These are phyloP conservation scores for Cisticola juncidis DNA, from an alignment of 2,113 vertebrate genomes.

Conservation along the genomic window DNA sequence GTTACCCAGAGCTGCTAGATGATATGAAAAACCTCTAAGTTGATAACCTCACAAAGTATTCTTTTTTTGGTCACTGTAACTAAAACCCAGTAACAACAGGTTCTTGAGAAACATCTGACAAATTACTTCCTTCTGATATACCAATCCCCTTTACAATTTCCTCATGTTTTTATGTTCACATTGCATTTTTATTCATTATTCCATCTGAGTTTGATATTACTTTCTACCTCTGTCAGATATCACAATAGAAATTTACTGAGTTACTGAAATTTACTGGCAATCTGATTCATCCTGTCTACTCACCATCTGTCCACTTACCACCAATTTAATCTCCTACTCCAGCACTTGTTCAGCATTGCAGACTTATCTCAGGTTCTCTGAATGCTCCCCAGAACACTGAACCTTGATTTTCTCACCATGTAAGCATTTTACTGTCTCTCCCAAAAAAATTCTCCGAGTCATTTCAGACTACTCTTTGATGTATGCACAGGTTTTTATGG, in stretches of 20 bases:
- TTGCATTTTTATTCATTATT: not conserved
- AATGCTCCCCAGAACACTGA: not conserved
- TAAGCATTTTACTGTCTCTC: not conserved
- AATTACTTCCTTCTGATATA: not conserved
- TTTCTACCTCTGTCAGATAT: not conserved
- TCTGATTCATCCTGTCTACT: not conserved
- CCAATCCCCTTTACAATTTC: not conserved
- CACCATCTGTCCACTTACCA: not conserved
- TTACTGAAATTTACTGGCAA: not conserved
- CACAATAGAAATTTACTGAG: not conserved
- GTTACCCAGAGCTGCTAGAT: not conserved
- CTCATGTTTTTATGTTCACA: not conserved
- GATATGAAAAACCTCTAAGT: not conserved
- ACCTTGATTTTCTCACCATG: not conserved
- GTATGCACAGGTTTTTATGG: not conserved
- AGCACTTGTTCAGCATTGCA: not conserved
- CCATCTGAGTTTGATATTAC: not conserved
- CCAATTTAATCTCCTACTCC: not conserved
- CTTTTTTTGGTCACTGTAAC: not conserved
- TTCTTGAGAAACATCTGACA: not conserved
- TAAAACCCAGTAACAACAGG: not conserved
- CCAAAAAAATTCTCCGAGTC: not conserved
- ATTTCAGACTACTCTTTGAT: not conserved
- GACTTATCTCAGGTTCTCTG: not conserved
- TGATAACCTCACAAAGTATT: not conserved